Evolutionary conservation across 1,140 invertebrate species (phyloP), one percentile per base, ranked within the genome.

Genomic region (Aphelinus atriplicis): DNA sequence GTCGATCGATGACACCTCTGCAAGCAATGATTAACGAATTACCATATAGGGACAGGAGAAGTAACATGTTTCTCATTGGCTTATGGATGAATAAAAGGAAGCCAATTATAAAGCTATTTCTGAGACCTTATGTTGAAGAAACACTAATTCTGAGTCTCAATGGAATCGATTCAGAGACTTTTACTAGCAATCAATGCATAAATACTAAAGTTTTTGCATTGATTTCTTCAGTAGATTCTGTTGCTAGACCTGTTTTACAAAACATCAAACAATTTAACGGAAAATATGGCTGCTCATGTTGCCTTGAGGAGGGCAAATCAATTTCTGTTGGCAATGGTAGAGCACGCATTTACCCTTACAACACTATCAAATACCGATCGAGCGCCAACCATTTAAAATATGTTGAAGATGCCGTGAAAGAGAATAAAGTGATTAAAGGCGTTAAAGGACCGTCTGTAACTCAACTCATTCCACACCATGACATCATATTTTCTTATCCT

Each of bases 61-160:
- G 70, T 9, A 75, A 75, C 45, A 75, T 75, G 7, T 42, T 70
- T 46, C 50, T 75, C 7, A 47, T 47, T 57, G 67, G 73, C 61
- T 67, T 75, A 46, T 70, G 73, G 73, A 62, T 42, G 46, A 9
- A 3, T 45, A 26, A 7, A 10, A 26, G 51, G 45, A 69, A 69
- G 47, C 64, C 45, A 9, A 10, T 57, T 9, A 68, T 75, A 55
- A 61, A 68, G 53, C 10, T 75, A 7, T 75, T 57, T 64, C 53
- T 75, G 7, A 56, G 64, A 42, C 73, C 66, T 6, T 75, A 70
- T 46, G 26, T 70, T 7, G 45, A 76, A 42, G 75, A 76, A 45
- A 43, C 67, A 47, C 45, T 46, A 60, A 50, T n/a, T 9, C 57
- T 76, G 10, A 63, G 66, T 47, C 1, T 53, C 6, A 62, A 69